These are phyloP conservation scores for Smithornis capensis DNA, from an alignment of 2,113 vertebrate species.

Conservation along the genomic window DNA sequence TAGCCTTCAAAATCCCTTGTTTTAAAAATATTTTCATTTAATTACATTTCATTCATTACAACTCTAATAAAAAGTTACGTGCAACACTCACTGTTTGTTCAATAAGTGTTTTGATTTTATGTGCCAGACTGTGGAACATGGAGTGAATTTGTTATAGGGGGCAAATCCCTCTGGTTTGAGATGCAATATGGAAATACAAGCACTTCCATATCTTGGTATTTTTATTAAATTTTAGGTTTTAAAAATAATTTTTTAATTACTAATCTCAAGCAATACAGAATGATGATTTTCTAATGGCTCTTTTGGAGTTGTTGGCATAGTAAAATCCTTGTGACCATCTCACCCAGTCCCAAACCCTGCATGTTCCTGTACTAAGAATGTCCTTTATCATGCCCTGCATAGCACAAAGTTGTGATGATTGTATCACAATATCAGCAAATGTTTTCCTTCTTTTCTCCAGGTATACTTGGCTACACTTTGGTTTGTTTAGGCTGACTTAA, in stretches of 20 bases:
- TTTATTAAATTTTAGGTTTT: background rate
- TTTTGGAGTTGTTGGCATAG: fast-evolving
- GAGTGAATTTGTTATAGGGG: background rate
- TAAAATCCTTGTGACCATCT: background rate
- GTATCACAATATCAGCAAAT: background rate
- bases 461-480: fast-evolving
- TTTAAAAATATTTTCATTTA: background rate
- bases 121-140: background rate
- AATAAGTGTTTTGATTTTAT: background rate
- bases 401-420: fast-evolving
- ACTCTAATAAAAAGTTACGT: background rate
- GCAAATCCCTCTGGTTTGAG: background rate
- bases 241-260: background rate
- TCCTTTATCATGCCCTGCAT: background rate
- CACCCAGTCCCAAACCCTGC: background rate
- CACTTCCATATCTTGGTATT: background rate
- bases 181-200: background rate
- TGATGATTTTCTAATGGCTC: background rate
- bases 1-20: background rate
- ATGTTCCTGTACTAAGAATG: fast-evolving
- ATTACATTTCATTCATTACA: background rate
- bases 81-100: background rate
- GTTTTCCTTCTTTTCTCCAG: background rate
- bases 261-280: background rate
- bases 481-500: background rate